phyloP scores from a whole-genome alignment of 2,113 vertebrate species.

The Naja naja region DNA sequence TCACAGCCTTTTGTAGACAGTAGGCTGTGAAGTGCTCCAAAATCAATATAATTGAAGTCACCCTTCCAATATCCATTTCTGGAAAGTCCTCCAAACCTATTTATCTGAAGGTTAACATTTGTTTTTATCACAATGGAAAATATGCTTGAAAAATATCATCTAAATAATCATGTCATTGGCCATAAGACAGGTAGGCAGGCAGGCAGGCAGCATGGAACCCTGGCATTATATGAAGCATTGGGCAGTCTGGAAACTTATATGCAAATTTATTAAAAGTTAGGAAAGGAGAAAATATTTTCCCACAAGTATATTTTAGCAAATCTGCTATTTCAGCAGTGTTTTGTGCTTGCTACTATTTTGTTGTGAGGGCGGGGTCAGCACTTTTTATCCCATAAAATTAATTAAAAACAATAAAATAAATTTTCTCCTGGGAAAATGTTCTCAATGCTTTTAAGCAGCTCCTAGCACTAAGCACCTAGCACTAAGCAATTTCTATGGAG shows the following conservation, averaged over 20 bases:
- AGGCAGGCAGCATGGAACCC: background rate
- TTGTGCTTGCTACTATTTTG: background rate
- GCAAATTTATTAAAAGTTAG: background rate
- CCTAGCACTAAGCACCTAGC: no score
- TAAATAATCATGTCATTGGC: background rate
- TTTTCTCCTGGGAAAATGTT: background rate
- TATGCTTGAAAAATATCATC: background rate
- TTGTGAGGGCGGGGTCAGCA: background rate
- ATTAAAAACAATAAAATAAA: background rate
- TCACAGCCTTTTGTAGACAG: background rate
- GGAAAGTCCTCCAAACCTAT: background rate
- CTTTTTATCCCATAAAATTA: background rate
- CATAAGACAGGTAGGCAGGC: no score
- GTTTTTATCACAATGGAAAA: background rate
- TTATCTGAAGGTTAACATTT: background rate
- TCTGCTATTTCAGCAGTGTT: background rate
- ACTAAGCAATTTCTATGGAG: background rate
- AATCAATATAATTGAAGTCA: background rate
- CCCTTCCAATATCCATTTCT: background rate
- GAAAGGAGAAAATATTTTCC: background rate
- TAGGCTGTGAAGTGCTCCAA: background rate
- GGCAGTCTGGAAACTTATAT: background rate
- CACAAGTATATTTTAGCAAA: background rate
- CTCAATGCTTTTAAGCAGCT: background rate
- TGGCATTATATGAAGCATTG: background rate